phyloP scores from a whole-genome alignment of 2,113 vertebrate species.

The Lipotes vexillifer region DNA sequence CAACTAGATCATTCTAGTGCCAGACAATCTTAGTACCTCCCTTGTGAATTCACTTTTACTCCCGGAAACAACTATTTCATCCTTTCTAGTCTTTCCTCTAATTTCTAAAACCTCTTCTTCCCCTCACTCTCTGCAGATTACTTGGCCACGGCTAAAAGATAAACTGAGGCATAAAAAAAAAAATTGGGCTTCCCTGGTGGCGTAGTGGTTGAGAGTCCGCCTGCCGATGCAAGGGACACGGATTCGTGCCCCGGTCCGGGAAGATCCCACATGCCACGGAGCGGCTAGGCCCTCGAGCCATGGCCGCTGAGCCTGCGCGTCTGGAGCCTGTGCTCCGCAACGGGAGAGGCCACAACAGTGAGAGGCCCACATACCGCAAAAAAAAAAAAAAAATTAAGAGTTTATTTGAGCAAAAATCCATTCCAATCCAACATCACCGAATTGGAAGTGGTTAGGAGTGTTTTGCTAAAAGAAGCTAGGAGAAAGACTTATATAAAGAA shows the following conservation, averaged over 20 bases:
- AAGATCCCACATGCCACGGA: no score
- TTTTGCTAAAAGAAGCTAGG: neutral
- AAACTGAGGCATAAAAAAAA: neutral
- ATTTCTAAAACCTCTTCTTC: neutral
- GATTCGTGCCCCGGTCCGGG: no score
- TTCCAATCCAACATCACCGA: neutral
- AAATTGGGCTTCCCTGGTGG: no score
- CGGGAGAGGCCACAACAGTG: no score
- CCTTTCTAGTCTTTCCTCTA: neutral
- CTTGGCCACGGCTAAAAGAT: neutral
- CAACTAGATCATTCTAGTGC: neutral
- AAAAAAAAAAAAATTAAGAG: neutral
- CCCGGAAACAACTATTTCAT: neutral
- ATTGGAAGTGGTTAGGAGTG: neutral
- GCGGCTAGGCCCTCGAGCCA: no score
- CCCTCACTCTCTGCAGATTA: neutral
- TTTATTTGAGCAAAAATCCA: neutral
- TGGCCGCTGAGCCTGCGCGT: no score
- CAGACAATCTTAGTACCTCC: neutral
- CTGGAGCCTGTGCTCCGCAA: no score
- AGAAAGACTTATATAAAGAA: neutral
- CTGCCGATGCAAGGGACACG: no score
- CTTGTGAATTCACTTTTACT: neutral
- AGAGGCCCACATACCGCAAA: no score
- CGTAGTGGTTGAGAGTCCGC: no score